Evolutionary conservation across 2,888 invertebrate genomes (phyloP).

Genomic region (Tinea semifulvella): DNA sequence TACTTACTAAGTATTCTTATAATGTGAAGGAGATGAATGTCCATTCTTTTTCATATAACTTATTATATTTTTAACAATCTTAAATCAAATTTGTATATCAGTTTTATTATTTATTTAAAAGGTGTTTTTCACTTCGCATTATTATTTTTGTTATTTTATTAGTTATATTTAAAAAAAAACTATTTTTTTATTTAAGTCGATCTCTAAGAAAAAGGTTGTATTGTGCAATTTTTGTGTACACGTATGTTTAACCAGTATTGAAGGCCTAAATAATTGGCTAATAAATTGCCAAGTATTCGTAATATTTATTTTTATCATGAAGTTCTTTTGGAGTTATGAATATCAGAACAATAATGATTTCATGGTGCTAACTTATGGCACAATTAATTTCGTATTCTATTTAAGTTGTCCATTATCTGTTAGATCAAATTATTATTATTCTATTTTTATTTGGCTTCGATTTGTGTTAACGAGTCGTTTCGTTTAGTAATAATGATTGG

Average conservation of each 20-base stretch:
- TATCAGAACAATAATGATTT: conserved; percentile 36
- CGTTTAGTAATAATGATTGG: too few species aligned
- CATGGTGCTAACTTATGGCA: conserved; percentile 52
- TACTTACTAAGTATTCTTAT: conserved; percentile 51
- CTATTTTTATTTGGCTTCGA: conserved; percentile 19
- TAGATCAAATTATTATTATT: not conserved
- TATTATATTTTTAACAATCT: too few species aligned
- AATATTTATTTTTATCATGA: conserved; percentile 1
- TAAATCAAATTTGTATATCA: too few species aligned
- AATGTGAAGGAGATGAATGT: too few species aligned
- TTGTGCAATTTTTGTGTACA: conserved; percentile 6
- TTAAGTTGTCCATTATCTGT: conserved; percentile 23
- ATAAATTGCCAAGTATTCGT: not conserved
- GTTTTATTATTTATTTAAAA: too few species aligned
- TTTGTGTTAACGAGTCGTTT: conserved; percentile 39
- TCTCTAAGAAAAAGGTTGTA: too few species aligned
- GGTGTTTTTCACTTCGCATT: too few species aligned
- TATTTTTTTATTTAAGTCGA: too few species aligned
- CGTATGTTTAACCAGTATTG: not conserved
- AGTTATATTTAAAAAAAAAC: too few species aligned
- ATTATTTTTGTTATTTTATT: too few species aligned
- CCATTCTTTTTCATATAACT: too few species aligned
- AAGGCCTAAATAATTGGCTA: not conserved
- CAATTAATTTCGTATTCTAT: conserved; percentile 38
- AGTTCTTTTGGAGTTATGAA: conserved; percentile 40